Percentiles rank a stretch among this genome's conserved stretches.
Conservation (phyloP, 2,113 vertebrate genomes). For the Epinephelus moara region DNA sequence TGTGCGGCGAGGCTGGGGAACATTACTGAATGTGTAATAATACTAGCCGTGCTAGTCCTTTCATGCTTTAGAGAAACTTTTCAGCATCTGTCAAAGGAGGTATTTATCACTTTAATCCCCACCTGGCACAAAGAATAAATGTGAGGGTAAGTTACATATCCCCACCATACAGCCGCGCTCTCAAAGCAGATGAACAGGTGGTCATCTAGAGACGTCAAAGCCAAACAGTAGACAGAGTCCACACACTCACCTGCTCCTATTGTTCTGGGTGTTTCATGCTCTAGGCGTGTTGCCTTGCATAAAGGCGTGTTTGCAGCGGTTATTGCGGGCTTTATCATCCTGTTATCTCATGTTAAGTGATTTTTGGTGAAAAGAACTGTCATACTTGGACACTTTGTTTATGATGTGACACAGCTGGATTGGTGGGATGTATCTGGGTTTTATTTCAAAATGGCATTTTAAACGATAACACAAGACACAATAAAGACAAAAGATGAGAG, state of each 20-base stretch:
- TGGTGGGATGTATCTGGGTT: conserved; percentile 11
- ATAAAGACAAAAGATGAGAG: background rate
- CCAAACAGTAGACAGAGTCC: conserved; percentile 55
- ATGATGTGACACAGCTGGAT: conserved; percentile 3
- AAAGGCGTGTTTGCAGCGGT: conserved; percentile 71
- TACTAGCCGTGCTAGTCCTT: conserved; percentile 64
- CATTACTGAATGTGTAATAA: conserved; percentile 58
- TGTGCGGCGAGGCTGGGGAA: conserved; percentile 50
- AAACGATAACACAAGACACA: background rate
- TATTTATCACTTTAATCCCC: conserved; percentile 83
- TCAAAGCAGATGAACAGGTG: conserved; percentile 83
- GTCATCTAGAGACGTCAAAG: conserved; percentile 68
- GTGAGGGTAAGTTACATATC: conserved; percentile 75
- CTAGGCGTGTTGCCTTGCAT: conserved; percentile 56
- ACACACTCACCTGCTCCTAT: conserved; percentile 73
- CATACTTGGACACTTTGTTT: conserved; percentile 11
- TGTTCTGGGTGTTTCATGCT: conserved; percentile 66
- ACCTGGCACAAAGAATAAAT: conserved; percentile 79
- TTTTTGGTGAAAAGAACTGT: conserved; percentile 9
- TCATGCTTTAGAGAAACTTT: conserved; percentile 80
- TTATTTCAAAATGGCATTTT: conserved; percentile 16
- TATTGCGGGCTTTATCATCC: conserved; percentile 63
- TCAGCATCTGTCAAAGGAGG: conserved; percentile 75
- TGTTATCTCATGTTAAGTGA: conserved; percentile 27
- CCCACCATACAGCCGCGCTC: conserved; percentile 63